Conservation (phyloP, 2,888 invertebrate genomes). For the Lithosia quadra region DNA sequence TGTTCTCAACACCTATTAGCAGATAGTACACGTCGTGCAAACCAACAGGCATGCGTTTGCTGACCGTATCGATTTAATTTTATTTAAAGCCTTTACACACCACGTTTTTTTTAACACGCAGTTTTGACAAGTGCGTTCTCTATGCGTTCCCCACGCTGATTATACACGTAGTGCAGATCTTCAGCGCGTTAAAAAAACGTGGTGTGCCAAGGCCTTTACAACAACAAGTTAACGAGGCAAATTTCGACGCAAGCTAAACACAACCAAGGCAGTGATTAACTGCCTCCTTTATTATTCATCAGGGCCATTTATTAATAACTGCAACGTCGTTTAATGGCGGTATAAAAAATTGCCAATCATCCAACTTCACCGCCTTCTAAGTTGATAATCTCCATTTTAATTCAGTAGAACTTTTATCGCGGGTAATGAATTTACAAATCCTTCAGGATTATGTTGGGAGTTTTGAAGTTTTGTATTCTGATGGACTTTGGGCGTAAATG, state of each 20-base stretch:
- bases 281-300: constrained; percentile 16
- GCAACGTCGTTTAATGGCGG: constrained; percentile 48
- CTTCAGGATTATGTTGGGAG: constrained; percentile 60
- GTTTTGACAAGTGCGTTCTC: no score
- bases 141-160: no score
- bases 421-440: constrained; percentile 75
- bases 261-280: constrained; percentile 13
- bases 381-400: constrained; percentile 73
- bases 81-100: no score
- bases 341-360: constrained; percentile 57
- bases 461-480: constrained; percentile 50
- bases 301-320: constrained; percentile 27
- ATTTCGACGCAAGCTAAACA: constrained; percentile 6
- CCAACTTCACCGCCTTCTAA: constrained; percentile 58
- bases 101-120: no score
- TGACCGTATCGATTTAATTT: no score
- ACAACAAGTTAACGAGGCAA: constrained; percentile 3
- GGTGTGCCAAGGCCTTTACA: no score
- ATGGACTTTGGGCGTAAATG: constrained; percentile 15
- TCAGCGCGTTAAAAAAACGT: no score
- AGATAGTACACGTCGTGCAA: no score
- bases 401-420: constrained; percentile 70
- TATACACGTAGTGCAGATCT: no score
- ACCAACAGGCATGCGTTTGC: no score
- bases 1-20: no score